These are phyloP conservation scores for Echeneis naucrates DNA, from an alignment of 2,797 vertebrate species.

Conservation along the genomic window DNA sequence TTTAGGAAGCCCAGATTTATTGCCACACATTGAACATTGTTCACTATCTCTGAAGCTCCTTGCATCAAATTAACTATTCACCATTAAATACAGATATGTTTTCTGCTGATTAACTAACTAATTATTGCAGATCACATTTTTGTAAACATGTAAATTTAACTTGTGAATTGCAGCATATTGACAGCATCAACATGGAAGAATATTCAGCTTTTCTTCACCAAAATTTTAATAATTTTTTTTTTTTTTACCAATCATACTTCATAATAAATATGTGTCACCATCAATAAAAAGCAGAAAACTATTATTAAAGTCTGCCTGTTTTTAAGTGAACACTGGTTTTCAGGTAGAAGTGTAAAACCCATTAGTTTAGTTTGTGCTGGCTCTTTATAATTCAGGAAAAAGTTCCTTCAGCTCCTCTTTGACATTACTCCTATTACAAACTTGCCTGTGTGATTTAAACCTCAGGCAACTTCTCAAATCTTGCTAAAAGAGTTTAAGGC, in stretches of 20 bases:
- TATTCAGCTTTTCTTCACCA: background rate
- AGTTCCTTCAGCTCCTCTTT: conserved; percentile 13
- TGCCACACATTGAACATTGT: background rate
- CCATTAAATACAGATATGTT: background rate
- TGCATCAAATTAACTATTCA: background rate
- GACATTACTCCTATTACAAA: too few relatives aligned
- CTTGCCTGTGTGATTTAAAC: background rate
- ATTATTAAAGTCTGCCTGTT: conserved; percentile 9
- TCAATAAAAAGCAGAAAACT: conserved; percentile 4
- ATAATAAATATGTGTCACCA: background rate
- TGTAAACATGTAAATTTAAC: background rate
- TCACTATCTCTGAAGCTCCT: background rate
- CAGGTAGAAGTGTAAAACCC: conserved; percentile 48
- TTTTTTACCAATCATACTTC: background rate
- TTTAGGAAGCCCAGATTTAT: background rate
- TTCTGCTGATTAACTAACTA: too few relatives aligned
- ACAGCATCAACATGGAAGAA: background rate
- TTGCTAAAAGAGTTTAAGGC: background rate
- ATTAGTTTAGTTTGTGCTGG: conserved; percentile 51
- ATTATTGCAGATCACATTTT: background rate
- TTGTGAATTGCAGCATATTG: background rate
- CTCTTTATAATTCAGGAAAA: conserved; percentile 32
- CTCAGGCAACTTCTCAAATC: background rate
- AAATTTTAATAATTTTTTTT: background rate
- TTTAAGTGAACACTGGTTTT: conserved; percentile 18